These are phyloP conservation scores for Ctenoplectra terminalis DNA, from an alignment of 1,140 invertebrate species.

Conservation along the genomic window DNA sequence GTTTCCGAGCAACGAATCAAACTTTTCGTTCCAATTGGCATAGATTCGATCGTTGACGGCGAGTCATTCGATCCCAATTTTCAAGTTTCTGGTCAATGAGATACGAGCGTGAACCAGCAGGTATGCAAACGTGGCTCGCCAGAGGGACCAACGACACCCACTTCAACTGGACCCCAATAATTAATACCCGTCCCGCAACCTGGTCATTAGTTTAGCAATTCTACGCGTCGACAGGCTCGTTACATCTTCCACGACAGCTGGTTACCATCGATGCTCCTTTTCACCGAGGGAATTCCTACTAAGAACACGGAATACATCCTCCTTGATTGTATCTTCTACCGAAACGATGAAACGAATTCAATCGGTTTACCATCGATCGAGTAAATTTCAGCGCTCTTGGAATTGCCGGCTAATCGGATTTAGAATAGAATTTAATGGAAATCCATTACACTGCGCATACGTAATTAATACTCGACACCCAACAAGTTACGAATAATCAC, in stretches of 20 bases:
- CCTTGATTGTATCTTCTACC: background rate
- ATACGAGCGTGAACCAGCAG: background rate
- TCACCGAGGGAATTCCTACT: background rate
- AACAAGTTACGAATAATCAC: background rate
- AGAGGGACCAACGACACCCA: background rate
- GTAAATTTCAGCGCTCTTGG: conserved; percentile 11
- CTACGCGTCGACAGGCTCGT: background rate
- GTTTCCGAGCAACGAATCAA: no score
- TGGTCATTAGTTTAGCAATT: conserved; percentile 5
- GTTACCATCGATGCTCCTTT: background rate
- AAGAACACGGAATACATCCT: background rate
- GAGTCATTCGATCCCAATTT: background rate
- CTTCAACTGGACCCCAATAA: background rate
- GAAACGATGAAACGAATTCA: conserved; percentile 18
- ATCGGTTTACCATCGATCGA: background rate
- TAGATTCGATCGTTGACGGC: background rate
- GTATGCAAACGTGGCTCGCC: background rate
- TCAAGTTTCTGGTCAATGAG: background rate
- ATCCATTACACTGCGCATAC: conserved; percentile 15
- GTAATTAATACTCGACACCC: conserved; percentile 31
- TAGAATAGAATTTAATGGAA: conserved; percentile 39
- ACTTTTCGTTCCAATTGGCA: no score
- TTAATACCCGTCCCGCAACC: background rate
- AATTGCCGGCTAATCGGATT: conserved; percentile 28
- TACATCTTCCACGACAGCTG: conserved; percentile 5